A percentile compares a stretch with the other conserved stretches of the same genome.
Evolutionary conservation across 1,140 invertebrate species (phyloP).

Genomic region (Condylostylus longicornis): DNA sequence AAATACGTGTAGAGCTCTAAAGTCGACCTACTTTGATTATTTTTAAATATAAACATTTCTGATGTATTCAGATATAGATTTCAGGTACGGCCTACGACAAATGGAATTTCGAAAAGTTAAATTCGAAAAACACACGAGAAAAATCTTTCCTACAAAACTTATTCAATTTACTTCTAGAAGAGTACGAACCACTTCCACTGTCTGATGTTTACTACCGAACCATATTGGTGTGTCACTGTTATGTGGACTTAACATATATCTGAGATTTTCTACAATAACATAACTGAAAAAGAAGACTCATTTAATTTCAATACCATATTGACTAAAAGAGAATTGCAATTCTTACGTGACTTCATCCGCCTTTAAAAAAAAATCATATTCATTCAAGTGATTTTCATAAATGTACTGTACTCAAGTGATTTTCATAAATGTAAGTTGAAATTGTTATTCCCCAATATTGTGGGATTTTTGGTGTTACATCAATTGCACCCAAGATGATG

Average conservation of each 20-base stretch:
- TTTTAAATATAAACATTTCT: no score
- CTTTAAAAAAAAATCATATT: slow-evolving; percentile 88
- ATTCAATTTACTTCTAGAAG: no score
- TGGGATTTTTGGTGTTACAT: slow-evolving; percentile 69
- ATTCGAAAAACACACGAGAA: no score
- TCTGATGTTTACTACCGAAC: slow-evolving; percentile 74
- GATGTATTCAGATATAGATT: no score
- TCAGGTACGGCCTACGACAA: no score
- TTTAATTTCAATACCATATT: slow-evolving; percentile 41
- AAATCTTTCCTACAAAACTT: no score
- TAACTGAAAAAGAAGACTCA: slow-evolving; percentile 23
- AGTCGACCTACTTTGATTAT: no score
- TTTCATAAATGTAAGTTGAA: slow-evolving; percentile 83
- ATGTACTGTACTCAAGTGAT: slow-evolving; percentile 78
- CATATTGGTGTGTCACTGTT: slow-evolving; percentile 58
- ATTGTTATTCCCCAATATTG: slow-evolving; percentile 70
- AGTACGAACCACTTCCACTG: slow-evolving; percentile 28
- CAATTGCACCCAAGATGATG: slow-evolving; percentile 45
- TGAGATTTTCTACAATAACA: slow-evolving; percentile 79
- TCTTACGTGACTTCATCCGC: slow-evolving; percentile 90
- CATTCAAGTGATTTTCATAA: slow-evolving; percentile 61
- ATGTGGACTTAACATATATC: slow-evolving; percentile 68
- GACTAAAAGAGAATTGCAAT: slow-evolving; percentile 62
- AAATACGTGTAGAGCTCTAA: no score
- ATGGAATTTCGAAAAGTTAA: no score